Percentiles rank a stretch among this genome's conserved stretches.
Conservation (phyloP, 2,113 vertebrate genomes). For the Gopherus evgoodei region DNA sequence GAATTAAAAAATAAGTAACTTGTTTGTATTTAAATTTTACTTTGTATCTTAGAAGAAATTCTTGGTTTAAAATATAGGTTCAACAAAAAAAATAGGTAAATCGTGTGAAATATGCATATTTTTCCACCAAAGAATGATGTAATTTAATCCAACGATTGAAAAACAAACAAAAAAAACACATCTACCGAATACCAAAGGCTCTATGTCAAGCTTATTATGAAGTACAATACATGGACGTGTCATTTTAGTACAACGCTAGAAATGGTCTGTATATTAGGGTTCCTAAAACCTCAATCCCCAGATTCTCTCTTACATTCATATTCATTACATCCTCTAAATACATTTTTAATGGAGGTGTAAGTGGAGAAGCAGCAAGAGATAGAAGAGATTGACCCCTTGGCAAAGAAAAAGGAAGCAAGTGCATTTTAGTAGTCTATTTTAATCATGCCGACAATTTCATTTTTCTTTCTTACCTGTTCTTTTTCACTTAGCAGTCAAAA, state of each 20-base stretch:
- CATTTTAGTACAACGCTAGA: not conserved
- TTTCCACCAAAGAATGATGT: not conserved
- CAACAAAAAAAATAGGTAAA: constrained; percentile 25
- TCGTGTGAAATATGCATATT: not conserved
- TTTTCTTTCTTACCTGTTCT: constrained; percentile 7
- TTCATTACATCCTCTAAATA: not conserved
- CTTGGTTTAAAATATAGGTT: constrained; percentile 44
- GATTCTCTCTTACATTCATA: constrained; percentile 1
- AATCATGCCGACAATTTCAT: not conserved
- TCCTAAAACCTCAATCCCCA: not conserved
- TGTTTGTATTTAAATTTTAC: constrained; percentile 29
- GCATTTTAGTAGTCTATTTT: not conserved
- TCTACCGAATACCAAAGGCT: not conserved
- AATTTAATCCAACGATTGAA: not conserved
- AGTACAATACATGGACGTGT: not conserved
- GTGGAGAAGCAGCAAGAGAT: accelerated
- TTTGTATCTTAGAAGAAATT: constrained; percentile 45
- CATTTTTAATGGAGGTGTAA: not conserved
- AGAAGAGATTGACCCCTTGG: not conserved
- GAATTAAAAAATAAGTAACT: constrained; percentile 11
- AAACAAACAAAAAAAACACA: constrained; percentile 3
- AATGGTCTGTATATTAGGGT: not conserved
- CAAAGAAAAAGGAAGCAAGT: not conserved
- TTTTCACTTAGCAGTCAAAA: not conserved
- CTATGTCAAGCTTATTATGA: not conserved